Base-by-base conservation (phyloP, 2,113 vertebrate species). In the Melanostigma gelatinosum region DNA sequence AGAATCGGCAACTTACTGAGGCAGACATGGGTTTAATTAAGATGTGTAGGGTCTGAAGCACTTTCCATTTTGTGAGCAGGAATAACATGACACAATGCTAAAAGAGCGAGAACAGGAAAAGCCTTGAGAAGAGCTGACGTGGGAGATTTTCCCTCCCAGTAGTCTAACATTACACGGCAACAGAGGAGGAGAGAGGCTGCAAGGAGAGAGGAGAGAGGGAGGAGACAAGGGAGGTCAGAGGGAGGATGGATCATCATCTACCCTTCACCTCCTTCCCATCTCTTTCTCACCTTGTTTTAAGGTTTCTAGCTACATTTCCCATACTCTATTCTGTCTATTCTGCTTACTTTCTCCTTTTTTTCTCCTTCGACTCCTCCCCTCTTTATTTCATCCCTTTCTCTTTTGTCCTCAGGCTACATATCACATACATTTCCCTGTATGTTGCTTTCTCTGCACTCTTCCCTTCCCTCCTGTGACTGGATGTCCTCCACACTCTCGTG, bases 71-170 rank as follows among this genome's bases (percentile, higher is more conserved):
- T 38, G 55, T 63, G 75, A 81, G 84, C 74, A 86, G 55, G 72
- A 68, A 80, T 69, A 90, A 90, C 82, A 84, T 80, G 81, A 85
- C 85, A 84, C 75, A 58, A 85, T 85, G 79, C 42, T 60, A 86
- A 82, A 82, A 57, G 75, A 79, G 55, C 72, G 83, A 77, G 79
- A 79, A 73, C 77, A 80, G 87, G 75, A 84, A 83, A 77, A 83
- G 82, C 79, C 55, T 83, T 32, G 16, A 85, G 85, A 91, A 87
- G 83, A 92, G 91, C 85, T 92, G 91, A 93, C 91, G 85, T 84
- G 54, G 80, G 86, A 84, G 83, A 85, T 88, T 89, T 91, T 88
- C 83, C 85, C 57, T 80, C 72, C 71, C 85, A 84, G 65, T 79
- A 79, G 85, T 85, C 70, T 87, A 86, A 88, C 85, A 38, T 91